Conservation (phyloP, 1,140 invertebrate species). For the Drosophila albomicans region DNA sequence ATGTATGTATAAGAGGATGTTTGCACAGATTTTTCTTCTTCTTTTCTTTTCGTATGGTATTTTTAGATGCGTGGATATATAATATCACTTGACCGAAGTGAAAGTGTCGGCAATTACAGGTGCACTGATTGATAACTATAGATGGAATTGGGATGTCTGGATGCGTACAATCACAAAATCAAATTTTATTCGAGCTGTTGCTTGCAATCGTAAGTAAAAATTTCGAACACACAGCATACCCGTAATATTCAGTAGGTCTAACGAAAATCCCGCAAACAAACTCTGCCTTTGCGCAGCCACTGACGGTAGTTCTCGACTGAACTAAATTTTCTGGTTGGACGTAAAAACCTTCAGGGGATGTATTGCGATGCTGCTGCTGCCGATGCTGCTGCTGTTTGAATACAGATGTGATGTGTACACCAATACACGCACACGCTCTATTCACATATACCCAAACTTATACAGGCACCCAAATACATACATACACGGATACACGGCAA, state of each 20-base stretch:
- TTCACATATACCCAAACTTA: conserved; percentile 32
- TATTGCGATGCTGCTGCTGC: conserved; percentile 65
- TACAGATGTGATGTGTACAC: conserved; percentile 36
- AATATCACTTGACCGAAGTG: conserved; percentile 42
- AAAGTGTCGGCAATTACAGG: conserved; percentile 39
- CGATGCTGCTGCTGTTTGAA: conserved; percentile 51
- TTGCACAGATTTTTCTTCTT: background rate
- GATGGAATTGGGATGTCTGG: conserved; percentile 22
- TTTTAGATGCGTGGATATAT: background rate
- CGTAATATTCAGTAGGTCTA: conserved; percentile 61
- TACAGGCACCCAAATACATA: conserved; percentile 12
- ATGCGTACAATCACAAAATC: conserved; percentile 25
- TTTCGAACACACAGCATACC: conserved; percentile 45
- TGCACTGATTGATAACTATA: conserved; percentile 17
- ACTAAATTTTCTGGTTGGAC: conserved; percentile 84
- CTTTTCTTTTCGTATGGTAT: no score
- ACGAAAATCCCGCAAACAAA: conserved; percentile 81
- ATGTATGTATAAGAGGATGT: conserved; percentile 22
- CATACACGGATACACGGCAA: background rate
- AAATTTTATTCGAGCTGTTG: conserved; percentile 42
- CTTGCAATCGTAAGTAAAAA: conserved; percentile 44
- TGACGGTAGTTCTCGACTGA: conserved; percentile 85
- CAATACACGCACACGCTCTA: conserved; percentile 6
- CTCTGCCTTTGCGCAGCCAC: conserved; percentile 84
- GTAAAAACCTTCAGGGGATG: conserved; percentile 84